Base-by-base conservation (phyloP, 2,888 invertebrate genomes). In the Spodoptera picta region DNA sequence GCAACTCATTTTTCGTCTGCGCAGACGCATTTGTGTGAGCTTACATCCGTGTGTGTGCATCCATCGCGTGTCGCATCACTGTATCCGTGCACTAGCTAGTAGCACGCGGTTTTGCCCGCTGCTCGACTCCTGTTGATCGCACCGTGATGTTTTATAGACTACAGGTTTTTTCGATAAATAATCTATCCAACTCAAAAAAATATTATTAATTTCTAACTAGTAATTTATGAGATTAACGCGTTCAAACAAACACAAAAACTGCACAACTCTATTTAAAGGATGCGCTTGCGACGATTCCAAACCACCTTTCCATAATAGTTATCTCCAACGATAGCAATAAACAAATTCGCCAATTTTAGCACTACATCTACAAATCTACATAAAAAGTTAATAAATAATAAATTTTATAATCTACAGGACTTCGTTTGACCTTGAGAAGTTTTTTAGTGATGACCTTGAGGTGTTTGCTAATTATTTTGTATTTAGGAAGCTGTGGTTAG, bases 1-100 rank as follows among this genome's bases (percentile, higher is more conserved):
- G 86, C 87, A 80, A 90, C 86, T 90, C 87, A 90, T 91, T 91
- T 86, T 86, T 91, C 90, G 88, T 85, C 74, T 64, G 45, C 60
- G 57, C 58, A 60, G 54, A 60, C 50, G 61, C 56, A 27, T 82
- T 85, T 86, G 85, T 81, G 86, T 41, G 83, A 82, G 65, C 24
- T 55, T 54, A 23, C 57, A 19, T 74, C 66, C 46, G 73, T 64
- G 71, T 69, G 63, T 9, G 47, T 64, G 5, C n/a, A 44, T 47
- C 12, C 47, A 44, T 12, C 27, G 27, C 14, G 24, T 53, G 42
- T 12, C 27, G 27, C 14, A 19, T 53, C 51, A n/a, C 9, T 58
- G 65, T 59, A 47, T 70, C 69, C 42, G 47, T 50, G 60, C 51
- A 57, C 27, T 27, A 27, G 27, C 27, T 27, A 19, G 27, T 27